Evolutionary conservation across 2,113 vertebrate genomes (phyloP).

Genomic region (Xyliphius kryptos): DNA sequence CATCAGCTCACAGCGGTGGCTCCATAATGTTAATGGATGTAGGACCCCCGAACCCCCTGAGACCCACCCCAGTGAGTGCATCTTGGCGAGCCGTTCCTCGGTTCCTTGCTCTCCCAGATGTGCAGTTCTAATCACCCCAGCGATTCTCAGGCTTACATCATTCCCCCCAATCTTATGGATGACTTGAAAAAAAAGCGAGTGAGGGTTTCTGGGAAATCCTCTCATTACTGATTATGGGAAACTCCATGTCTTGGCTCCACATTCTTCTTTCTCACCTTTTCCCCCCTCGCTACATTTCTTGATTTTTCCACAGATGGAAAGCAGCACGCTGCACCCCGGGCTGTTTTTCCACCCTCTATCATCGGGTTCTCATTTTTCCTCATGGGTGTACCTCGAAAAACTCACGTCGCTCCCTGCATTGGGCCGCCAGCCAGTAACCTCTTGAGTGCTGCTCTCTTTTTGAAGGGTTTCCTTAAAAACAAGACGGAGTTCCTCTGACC

Average conservation of each 20-base stretch:
- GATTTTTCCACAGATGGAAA: conserved; percentile 45
- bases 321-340: conserved; percentile 21
- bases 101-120: no score
- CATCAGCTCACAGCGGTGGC: no score
- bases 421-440: not conserved
- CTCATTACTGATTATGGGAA: conserved; percentile 66
- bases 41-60: no score
- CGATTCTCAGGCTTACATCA: not conserved
- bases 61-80: no score
- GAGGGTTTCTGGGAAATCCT: conserved; percentile 63
- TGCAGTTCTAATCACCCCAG: no score
- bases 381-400: conserved; percentile 40
- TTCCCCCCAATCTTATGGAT: conserved; percentile 38
- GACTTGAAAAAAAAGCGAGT: conserved; percentile 27
- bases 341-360: conserved; percentile 54
- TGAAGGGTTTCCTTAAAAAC: not conserved
- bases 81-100: no score
- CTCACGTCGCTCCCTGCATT: conserved; percentile 36
- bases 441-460: not conserved
- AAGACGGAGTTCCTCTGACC: not conserved
- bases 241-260: conserved; percentile 49
- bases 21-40: no score
- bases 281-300: not conserved
- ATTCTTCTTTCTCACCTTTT: conserved; percentile 35
- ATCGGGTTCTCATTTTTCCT: conserved; percentile 43